A percentile compares a stretch with the other conserved stretches of the same genome.
phyloP scores from a whole-genome alignment of 1,140 invertebrate genomes.

The Drosophila varians region DNA sequence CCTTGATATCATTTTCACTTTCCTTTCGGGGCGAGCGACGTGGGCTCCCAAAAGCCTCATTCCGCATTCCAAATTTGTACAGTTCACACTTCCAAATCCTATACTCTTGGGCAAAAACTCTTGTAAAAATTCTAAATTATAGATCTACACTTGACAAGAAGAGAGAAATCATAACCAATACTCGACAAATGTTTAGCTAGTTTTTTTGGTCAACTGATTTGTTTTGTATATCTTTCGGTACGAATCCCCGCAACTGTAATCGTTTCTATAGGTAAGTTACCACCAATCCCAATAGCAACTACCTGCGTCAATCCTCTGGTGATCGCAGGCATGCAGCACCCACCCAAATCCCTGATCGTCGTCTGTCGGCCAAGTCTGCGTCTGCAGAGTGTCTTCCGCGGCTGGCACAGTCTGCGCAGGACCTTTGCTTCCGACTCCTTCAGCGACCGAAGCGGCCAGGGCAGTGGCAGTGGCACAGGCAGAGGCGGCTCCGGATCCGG shows the following conservation, averaged over 20 bases:
- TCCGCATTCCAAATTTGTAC: neutral
- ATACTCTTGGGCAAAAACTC: neutral
- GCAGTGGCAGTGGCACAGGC: neutral
- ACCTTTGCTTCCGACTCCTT: neutral
- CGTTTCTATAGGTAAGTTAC: neutral
- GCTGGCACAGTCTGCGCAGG: neutral
- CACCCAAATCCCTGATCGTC: neutral
- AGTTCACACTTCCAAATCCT: neutral
- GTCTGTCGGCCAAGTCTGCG: neutral
- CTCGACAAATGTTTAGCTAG: neutral
- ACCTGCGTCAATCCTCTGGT: no score
- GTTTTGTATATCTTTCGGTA: neutral
- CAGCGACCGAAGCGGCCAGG: neutral
- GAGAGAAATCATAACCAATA: neutral
- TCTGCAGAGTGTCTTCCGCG: neutral
- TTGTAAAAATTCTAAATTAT: neutral
- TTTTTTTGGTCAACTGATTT: neutral
- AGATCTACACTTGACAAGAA: neutral
- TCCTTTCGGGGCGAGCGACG: neutral
- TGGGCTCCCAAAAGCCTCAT: neutral
- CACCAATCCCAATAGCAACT: neutral
- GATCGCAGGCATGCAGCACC: neutral
- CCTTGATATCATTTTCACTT: neutral
- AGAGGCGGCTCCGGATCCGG: neutral
- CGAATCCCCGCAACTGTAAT: neutral